phyloP scores from a whole-genome alignment of 2,888 invertebrate species.

The Metallyticus violacea region DNA sequence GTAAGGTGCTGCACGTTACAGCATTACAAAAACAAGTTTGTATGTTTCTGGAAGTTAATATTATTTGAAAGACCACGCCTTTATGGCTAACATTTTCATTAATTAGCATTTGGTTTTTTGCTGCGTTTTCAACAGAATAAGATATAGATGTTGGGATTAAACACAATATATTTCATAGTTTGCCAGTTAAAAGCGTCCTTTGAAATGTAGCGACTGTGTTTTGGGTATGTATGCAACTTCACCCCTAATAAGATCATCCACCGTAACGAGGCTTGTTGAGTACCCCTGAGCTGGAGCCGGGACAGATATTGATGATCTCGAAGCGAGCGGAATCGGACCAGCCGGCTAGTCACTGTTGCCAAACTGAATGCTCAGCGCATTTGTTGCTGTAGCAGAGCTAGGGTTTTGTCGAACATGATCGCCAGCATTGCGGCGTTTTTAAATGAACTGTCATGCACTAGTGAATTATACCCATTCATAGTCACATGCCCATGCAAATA shows the following conservation, averaged over 20 bases:
- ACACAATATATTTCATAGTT: not conserved
- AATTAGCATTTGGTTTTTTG: not conserved
- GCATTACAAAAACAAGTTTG: too few species aligned
- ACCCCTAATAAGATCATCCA: not conserved
- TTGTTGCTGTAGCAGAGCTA: not conserved
- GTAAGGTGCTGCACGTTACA: too few species aligned
- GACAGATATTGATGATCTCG: constrained; percentile 20
- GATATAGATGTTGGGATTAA: not conserved
- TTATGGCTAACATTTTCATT: not conserved
- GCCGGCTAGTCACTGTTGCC: constrained; percentile 14
- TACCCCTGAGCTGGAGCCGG: constrained; percentile 13
- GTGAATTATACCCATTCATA: not conserved
- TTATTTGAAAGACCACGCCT: not conserved
- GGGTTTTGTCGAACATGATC: not conserved
- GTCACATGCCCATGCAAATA: not conserved
- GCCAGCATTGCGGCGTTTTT: not conserved
- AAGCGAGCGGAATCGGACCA: constrained; percentile 12
- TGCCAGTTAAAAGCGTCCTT: not conserved
- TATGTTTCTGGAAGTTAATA: too few species aligned
- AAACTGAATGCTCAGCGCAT: constrained; percentile 5
- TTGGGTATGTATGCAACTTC: not conserved
- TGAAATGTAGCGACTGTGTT: not conserved
- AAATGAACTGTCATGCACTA: not conserved
- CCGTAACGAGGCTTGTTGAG: not conserved
- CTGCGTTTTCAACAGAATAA: not conserved